A percentile compares a stretch with the other conserved stretches of the same genome.
Conservation (phyloP, 2,888 invertebrate genomes). For the Taphrorychus bicolor region DNA sequence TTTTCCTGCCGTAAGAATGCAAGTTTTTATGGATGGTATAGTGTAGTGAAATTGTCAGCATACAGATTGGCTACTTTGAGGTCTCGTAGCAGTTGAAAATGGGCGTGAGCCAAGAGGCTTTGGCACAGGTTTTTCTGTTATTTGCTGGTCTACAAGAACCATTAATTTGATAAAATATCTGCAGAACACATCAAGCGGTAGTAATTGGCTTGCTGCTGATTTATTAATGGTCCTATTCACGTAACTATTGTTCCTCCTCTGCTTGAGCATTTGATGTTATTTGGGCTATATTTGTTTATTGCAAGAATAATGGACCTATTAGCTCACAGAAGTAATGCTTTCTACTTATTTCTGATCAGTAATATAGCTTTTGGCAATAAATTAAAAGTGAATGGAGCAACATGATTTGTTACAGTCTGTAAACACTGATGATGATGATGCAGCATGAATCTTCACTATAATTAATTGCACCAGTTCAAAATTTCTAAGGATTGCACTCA, state of each 20-base stretch:
- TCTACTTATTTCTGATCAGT: background rate
- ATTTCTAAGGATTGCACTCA: too few relatives aligned
- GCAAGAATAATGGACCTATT: too few relatives aligned
- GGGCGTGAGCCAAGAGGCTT: background rate
- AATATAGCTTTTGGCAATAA: background rate
- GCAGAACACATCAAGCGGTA: background rate
- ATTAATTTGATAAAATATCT: background rate
- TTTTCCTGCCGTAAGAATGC: background rate
- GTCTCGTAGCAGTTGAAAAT: background rate
- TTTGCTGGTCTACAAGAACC: background rate
- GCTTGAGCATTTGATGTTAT: too few relatives aligned
- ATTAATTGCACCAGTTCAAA: too few relatives aligned
- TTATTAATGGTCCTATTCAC: background rate
- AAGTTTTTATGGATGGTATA: background rate
- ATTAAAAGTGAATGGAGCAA: background rate
- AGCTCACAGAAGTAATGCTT: too few relatives aligned
- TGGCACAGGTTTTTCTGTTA: too few relatives aligned
- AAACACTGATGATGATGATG: too few relatives aligned
- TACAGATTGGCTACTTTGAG: background rate
- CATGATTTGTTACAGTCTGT: too few relatives aligned
- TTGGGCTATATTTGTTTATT: too few relatives aligned
- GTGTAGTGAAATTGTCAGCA: conserved; percentile 8
- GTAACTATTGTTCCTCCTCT: background rate
- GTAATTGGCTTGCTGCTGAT: background rate
- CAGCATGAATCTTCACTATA: too few relatives aligned